Conservation (phyloP, 2,888 invertebrate species). For the Monopis laevigella region DNA sequence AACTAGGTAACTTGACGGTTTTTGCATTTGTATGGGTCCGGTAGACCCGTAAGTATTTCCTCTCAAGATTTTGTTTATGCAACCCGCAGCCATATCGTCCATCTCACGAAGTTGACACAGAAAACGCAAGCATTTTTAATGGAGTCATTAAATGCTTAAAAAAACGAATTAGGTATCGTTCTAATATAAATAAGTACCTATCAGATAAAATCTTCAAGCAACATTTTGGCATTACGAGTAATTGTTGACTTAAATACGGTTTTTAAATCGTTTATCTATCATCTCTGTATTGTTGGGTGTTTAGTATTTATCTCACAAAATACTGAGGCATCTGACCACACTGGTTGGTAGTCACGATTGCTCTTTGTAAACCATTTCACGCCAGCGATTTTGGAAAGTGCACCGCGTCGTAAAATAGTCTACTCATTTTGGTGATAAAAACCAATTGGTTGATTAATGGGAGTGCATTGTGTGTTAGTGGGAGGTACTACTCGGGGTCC, state of each 20-base stretch:
- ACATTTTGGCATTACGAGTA: constrained; percentile 7
- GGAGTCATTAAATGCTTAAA: too few species aligned
- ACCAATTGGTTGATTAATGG: constrained; percentile 10
- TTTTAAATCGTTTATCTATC: too few species aligned
- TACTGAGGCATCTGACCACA: constrained; percentile 25
- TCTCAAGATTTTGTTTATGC: too few species aligned
- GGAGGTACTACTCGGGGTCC: not conserved
- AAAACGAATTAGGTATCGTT: too few species aligned
- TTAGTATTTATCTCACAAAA: too few species aligned
- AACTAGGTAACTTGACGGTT: too few species aligned
- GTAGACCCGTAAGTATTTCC: too few species aligned
- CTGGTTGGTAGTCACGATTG: constrained; percentile 38
- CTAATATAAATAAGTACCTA: constrained; percentile 1
- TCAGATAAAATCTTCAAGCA: not conserved
- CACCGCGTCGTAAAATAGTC: constrained; percentile 1
- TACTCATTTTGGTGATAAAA: constrained; percentile 6
- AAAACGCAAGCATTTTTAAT: too few species aligned
- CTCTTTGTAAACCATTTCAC: constrained; percentile 48
- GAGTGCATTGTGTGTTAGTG: not conserved
- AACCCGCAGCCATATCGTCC: too few species aligned
- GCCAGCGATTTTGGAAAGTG: constrained; percentile 24
- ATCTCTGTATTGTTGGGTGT: too few species aligned
- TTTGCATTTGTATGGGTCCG: too few species aligned
- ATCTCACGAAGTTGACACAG: too few species aligned
- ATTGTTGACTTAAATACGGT: constrained; percentile 7